phyloP scores from a whole-genome alignment of 2,888 invertebrate species.

The Catonia carolina region DNA sequence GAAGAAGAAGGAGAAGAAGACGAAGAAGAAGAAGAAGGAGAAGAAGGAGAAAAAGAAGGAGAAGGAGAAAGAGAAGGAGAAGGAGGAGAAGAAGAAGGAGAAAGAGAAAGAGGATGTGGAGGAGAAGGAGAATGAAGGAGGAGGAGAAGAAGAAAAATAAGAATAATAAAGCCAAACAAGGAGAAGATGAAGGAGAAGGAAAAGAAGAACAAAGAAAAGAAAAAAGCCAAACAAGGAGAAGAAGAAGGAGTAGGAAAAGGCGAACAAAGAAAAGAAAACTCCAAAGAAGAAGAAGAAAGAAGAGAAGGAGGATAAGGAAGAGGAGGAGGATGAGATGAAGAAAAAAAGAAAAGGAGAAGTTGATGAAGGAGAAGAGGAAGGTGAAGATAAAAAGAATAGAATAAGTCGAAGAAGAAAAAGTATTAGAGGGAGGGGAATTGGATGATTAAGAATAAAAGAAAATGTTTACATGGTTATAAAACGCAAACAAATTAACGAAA shows the following conservation, averaged over 20 bases:
- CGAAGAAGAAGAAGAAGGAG: too few relatives aligned
- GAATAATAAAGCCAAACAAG: neutral
- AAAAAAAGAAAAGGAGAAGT: neutral
- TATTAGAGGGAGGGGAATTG: too few relatives aligned
- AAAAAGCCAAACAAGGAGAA: neutral
- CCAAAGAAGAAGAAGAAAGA: too few relatives aligned
- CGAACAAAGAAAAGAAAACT: too few relatives aligned
- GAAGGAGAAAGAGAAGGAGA: neutral
- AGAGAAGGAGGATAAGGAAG: neutral
- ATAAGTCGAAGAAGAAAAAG: too few relatives aligned
- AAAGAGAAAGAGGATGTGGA: neutral
- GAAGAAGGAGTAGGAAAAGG: neutral
- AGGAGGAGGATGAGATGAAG: neutral
- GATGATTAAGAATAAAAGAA: too few relatives aligned
- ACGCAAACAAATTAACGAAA: too few relatives aligned
- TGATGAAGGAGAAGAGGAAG: neutral
- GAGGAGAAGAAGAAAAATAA: neutral
- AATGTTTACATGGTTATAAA: too few relatives aligned
- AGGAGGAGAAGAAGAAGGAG: neutral
- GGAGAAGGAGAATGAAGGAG: neutral
- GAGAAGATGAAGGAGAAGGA: neutral
- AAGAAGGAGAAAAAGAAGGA: neutral
- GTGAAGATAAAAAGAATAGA: too few relatives aligned
- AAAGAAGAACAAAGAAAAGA: conserved; percentile 3
- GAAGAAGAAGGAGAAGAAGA: neutral